phyloP scores from a whole-genome alignment of 2,113 vertebrate species.

The Barnardius zonarius region DNA sequence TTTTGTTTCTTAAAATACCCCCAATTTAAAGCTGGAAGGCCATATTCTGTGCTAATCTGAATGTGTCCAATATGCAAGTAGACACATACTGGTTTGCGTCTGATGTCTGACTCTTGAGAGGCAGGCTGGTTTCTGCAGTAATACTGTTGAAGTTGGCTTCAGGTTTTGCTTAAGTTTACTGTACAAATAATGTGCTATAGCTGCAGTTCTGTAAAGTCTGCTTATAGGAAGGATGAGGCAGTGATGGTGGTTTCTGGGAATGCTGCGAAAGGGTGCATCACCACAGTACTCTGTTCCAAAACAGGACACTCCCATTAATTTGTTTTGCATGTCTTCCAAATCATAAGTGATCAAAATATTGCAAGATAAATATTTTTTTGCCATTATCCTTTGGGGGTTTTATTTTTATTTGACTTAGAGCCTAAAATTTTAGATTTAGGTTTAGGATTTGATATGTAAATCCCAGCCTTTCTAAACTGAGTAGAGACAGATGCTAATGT shows the following conservation, averaged over 20 bases:
- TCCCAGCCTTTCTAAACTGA: background rate
- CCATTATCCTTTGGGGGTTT: background rate
- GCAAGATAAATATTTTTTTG: background rate
- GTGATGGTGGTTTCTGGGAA: background rate
- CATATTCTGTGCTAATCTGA: background rate
- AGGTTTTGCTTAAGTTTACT: background rate
- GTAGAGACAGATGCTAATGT: background rate
- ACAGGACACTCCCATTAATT: background rate
- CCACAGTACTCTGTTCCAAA: background rate
- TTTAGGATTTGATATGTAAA: background rate
- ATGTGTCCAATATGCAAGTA: accelerated
- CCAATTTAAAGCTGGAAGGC: no score
- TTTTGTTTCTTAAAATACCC: background rate
- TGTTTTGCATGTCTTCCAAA: background rate
- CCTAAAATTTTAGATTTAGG: background rate
- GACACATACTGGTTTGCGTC: background rate
- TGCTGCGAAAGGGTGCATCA: background rate
- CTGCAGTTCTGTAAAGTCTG: background rate
- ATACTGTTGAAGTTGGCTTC: background rate
- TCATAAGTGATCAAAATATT: background rate
- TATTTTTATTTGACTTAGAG: background rate
- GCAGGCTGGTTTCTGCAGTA: background rate
- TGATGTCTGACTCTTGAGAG: background rate
- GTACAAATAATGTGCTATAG: background rate
- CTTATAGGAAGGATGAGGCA: background rate